Evolutionary conservation across 2,797 vertebrate genomes (phyloP), one percentile per base, ranked within the genome.

Genomic region (Paguma larvata): DNA sequence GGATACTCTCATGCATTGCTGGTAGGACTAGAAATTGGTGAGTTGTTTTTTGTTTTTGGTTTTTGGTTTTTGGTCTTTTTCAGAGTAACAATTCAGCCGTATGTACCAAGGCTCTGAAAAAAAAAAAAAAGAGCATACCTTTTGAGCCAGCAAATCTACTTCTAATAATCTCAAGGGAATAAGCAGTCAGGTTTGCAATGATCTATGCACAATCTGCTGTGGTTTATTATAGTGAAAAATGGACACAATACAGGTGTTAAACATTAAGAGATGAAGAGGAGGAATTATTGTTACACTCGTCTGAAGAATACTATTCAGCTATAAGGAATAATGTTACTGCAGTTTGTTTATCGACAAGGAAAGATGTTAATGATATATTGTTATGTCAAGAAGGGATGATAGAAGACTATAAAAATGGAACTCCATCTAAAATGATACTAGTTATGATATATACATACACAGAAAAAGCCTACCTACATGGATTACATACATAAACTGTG

Each of bases 161-260:
- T 44, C 72, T 68, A 46, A 63, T 65, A 38, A 56, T 91, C 83
- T 89, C 85, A 88, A 95, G 38, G n/a, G 90, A 86, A 72, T 56
- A n/a, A 34, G 75, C 18, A 78, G n/a, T 65, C 56, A 41, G 44
- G 14, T 94, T 90, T 90, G 7, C 41, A 72, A 85, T 91, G 27
- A 62, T n/a, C 27, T 53, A 23, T 65, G 25, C 79, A 90, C 27
- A 68, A 59, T 87, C n/a, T 30, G 12, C 21, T 34, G 3, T 48
- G 77, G 10, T 95, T 95, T 72, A 89, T 91, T 88, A 27, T 51
- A n/a, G 10, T 77, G 70, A 48, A 73, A 96, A 94, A 6, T 9
- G n/a, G 30, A 41, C 19, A 56, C 9, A 83, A 12, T 56, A 59
- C 10, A 79, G 77, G 72, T 11, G 23, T 51, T 16, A 78, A 73